phyloP scores from a whole-genome alignment of 2,888 invertebrate genomes.

The Leptogaster cylindrica region DNA sequence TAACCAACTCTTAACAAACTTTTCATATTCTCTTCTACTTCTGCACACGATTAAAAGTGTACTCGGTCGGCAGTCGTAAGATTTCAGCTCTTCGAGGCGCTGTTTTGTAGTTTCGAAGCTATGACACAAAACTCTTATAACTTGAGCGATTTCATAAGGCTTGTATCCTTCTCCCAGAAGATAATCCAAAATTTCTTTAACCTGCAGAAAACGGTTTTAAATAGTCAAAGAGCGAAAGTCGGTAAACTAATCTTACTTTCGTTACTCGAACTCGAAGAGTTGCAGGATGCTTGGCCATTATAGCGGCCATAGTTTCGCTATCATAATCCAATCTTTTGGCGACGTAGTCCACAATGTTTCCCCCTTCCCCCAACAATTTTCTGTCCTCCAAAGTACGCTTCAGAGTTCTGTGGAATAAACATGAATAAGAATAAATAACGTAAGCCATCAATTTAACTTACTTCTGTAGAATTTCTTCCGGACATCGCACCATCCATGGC shows the following conservation, averaged over 20 bases:
- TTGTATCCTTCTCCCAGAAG: constrained; percentile 65
- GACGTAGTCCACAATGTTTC: constrained; percentile 65
- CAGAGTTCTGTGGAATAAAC: constrained; percentile 59
- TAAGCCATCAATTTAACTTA: constrained; percentile 51
- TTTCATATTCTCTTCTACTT: constrained; percentile 66
- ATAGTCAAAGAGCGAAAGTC: constrained; percentile 7
- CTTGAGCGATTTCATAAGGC: constrained; percentile 64
- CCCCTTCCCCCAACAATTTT: constrained; percentile 64
- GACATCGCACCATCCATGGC: constrained; percentile 73
- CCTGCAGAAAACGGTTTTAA: constrained; percentile 57
- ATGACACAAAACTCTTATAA: constrained; percentile 66
- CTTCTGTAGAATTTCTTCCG: constrained; percentile 66
- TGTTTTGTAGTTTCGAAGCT: constrained; percentile 66
- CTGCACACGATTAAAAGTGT: constrained; percentile 66
- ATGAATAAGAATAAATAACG: constrained; percentile 50
- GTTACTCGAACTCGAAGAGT: constrained; percentile 65
- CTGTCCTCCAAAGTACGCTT: constrained; percentile 58
- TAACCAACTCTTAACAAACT: constrained; percentile 62
- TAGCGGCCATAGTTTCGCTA: constrained; percentile 62
- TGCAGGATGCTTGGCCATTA: constrained; percentile 65
- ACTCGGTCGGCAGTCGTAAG: constrained; percentile 62
- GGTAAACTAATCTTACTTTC: constrained; percentile 61
- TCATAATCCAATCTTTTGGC: constrained; percentile 65
- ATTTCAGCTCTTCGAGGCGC: constrained; percentile 64
- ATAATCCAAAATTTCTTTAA: constrained; percentile 68